Evolutionary conservation across 2,888 invertebrate species (phyloP), one percentile per base, ranked within the genome.

Genomic region (Mythimna albipuncta): DNA sequence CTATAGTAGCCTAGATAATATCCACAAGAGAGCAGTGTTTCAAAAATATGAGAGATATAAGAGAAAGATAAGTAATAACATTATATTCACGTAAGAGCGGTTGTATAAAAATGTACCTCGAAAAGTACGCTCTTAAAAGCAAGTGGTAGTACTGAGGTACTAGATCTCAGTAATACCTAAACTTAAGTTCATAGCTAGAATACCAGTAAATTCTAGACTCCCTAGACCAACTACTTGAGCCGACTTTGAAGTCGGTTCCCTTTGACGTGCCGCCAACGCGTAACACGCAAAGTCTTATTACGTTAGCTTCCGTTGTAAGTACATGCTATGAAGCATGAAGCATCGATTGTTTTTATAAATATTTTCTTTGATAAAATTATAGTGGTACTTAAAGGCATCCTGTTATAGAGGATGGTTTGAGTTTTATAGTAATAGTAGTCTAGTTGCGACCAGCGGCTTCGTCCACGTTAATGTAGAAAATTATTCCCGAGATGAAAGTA

Each of bases 261-360:
- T 84, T 85, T 85, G 86, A 85, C 55, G 70, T 77, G 64, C 81
- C 85, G 81, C 21, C 57, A 58, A 16, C 64, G 67, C 72, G 74
- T 57, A 72, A 54, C 32, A 69, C 69, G 70, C 57, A 64, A 63
- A 65, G 72, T 64, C 68, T 85, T 75, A 79, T 84, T 79, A 84
- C 69, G 26, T 59, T 65, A 35, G 75, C 77, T 86, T 86, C 86
- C 85, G 85, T 81, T 78, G 19, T 21, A 62, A 63, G 41, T 47
- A 69, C 59, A 61, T 6, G 35, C 54, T 57, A 75, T 72, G 70
- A 69, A 21, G 59, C 44, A 75, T 68, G 72, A 68, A 69, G 68
- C 59, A 73, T 68, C 61, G 32, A 75, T 82, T 64, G 47, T 73
- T 77, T 85, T 78, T 72, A 21, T 81, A 72, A 74, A 82, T 79